Evolutionary conservation across 2,113 vertebrate species (phyloP), one percentile per base, ranked within the genome.

Genomic region (Percina caprodes): DNA sequence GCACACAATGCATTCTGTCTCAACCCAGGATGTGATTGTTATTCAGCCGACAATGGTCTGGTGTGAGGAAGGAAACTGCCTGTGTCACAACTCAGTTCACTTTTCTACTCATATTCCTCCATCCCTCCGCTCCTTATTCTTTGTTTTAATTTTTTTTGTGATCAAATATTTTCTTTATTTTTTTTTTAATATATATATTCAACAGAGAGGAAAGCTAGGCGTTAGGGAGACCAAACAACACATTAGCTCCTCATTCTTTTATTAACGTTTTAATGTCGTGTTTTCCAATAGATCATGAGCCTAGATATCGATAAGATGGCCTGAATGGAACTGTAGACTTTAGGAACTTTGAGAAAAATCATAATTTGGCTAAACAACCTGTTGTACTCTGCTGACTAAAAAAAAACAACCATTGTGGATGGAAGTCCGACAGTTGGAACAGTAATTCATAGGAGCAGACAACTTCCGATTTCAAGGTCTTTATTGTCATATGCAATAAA

Each of bases 1-100:
- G 55, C 39, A 60, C 67, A 83, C 63, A 85, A 73, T 4, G 11
- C n/a, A 48, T 85, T 82, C 74, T 69, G 75, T 79, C 79, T 79
- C 42, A 84, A 69, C 56, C 58, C 5, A 15, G 58, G 75, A 78
- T 79, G 70, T 26, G 62, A 74, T 88, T 71, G 75, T 79, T 82
- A 82, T 72, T 79, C 68, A 51, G 66, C 63, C 3, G 11, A 71
- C 84, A 75, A 48, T 39, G 68, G 75, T 14, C 16, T 26, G 68
- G 63, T 5, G n/a, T 23, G 26, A 26, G 65, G 79, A 62, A 51
- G 73, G 70, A 79, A 82, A 71, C 75, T 62, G 52, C 46, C 49
- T 13, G 24, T 73, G 49, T 49, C 63, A 51, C 14, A 39, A 69
- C 52, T 77, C 33, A 18, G 46, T 73, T 51, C 46, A 58, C 30